A percentile compares a stretch with the other conserved stretches of the same genome.
phyloP scores from a whole-genome alignment of 2,888 invertebrate species.

The Osmoderma eremita region DNA sequence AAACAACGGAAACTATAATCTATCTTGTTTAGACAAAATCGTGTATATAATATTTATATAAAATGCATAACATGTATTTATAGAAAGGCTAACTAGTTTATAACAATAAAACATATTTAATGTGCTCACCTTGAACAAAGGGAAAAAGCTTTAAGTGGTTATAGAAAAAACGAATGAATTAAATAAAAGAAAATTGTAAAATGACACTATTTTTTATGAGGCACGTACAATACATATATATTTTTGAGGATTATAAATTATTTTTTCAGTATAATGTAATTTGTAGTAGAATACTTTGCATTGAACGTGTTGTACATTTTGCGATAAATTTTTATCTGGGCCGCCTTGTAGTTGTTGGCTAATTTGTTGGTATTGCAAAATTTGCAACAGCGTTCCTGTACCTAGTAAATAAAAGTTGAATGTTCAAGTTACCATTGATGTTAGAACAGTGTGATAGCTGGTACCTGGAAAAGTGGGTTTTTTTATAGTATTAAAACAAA shows the following conservation, averaged over 20 bases:
- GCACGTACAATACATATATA: slow-evolving; percentile 59
- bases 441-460: slow-evolving; percentile 57
- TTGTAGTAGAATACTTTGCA: slow-evolving; percentile 40
- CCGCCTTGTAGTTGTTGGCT: slow-evolving; percentile 17
- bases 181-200: slow-evolving; percentile 46
- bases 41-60: slow-evolving; percentile 9
- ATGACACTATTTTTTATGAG: slow-evolving; percentile 58
- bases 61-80: slow-evolving; percentile 5
- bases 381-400: slow-evolving; percentile 44
- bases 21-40: slow-evolving; percentile 14
- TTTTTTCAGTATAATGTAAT: slow-evolving; percentile 39
- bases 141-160: slow-evolving; percentile 55
- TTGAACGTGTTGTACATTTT: slow-evolving; percentile 51
- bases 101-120: slow-evolving; percentile 40
- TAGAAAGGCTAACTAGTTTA: slow-evolving; percentile 30
- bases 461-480: slow-evolving; percentile 54
- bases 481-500: slow-evolving; percentile 39
- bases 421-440: slow-evolving; percentile 54
- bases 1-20: neutral
- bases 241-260: slow-evolving; percentile 56
- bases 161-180: slow-evolving; percentile 48
- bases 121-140: slow-evolving; percentile 50
- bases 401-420: slow-evolving; percentile 48
- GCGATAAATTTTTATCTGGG: slow-evolving; percentile 48
- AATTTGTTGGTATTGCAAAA: slow-evolving; percentile 47